These are phyloP conservation scores for Halcyon badia DNA, from an alignment of 2,797 vertebrate species.

Conservation along the genomic window DNA sequence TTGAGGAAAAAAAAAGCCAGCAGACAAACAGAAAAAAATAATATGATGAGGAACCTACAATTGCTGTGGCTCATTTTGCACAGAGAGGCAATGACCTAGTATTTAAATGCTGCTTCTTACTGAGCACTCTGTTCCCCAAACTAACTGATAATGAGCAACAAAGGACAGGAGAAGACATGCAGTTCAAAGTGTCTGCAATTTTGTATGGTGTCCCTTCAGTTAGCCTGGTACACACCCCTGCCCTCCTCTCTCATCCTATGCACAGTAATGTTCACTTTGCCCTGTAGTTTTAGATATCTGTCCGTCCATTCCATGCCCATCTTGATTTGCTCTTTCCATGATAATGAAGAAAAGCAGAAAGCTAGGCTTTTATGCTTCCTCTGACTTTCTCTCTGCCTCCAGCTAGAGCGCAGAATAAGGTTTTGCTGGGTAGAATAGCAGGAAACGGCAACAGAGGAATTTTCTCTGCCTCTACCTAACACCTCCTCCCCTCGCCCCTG, in stretches of 20 bases:
- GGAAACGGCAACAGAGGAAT: background rate
- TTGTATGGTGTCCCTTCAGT: background rate
- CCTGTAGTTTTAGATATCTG: background rate
- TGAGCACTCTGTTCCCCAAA: background rate
- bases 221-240: background rate
- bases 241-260: background rate
- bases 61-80: background rate
- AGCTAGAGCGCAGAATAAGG: background rate
- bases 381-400: background rate
- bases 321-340: background rate
- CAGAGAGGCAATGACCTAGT: background rate
- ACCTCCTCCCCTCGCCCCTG: background rate
- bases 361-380: background rate
- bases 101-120: background rate
- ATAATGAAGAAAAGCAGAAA: background rate
- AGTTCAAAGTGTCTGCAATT: background rate
- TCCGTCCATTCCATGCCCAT: fast-evolving
- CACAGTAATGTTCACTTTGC: background rate
- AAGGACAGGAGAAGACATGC: background rate
- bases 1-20: fast-evolving
- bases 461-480: background rate
- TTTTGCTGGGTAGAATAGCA: background rate
- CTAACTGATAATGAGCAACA: background rate
- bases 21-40: background rate
- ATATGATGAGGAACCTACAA: background rate